These are phyloP conservation scores for Phainopepla nitens DNA, from an alignment of 2,113 vertebrate genomes.

Conservation along the genomic window DNA sequence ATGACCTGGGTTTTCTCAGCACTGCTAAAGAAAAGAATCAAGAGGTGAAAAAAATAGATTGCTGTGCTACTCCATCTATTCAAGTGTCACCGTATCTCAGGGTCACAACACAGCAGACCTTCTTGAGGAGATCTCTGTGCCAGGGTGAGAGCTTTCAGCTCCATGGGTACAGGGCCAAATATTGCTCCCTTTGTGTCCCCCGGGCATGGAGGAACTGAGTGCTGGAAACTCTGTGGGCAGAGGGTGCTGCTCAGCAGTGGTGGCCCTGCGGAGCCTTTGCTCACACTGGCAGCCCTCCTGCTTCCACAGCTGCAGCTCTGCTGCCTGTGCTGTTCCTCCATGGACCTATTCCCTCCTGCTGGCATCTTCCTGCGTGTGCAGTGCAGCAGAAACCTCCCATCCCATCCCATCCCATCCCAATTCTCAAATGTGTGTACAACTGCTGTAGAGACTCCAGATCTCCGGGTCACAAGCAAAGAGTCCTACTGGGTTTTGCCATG, in stretches of 20 bases:
- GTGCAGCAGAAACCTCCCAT: background rate
- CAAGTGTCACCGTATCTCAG: accelerated
- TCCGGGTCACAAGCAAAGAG: accelerated
- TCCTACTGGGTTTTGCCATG: background rate
- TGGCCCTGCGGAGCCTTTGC: background rate
- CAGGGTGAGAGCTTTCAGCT: background rate
- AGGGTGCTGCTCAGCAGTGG: background rate
- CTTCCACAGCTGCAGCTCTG: background rate
- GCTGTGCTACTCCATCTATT: background rate
- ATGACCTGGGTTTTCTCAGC: conserved; percentile 53
- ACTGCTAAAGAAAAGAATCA: background rate
- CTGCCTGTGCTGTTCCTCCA: accelerated
- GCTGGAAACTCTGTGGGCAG: accelerated
- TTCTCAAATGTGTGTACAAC: background rate
- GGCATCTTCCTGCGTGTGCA: background rate
- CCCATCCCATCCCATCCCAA: background rate
- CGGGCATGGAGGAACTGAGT: accelerated
- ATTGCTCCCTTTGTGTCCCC: background rate
- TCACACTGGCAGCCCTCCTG: background rate
- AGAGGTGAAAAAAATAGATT: background rate
- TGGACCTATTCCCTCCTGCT: background rate
- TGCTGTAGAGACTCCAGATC: background rate
- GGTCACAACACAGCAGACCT: background rate
- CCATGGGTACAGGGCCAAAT: background rate
- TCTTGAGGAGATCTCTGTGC: background rate